phyloP scores from a whole-genome alignment of 2,797 vertebrate species.

The Alosa sapidissima region DNA sequence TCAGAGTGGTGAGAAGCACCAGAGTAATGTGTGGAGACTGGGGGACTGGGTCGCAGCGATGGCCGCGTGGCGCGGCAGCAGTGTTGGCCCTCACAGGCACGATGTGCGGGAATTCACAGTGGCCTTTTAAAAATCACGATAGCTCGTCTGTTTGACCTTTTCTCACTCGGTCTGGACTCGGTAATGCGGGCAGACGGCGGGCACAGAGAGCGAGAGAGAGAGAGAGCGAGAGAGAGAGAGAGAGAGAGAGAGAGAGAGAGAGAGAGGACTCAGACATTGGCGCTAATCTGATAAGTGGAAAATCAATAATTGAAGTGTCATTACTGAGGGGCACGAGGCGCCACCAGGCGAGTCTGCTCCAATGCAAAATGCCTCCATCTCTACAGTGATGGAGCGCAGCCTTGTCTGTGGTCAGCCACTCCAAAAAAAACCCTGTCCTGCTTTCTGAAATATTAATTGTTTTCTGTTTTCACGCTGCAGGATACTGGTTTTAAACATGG shows the following conservation, averaged over 20 bases:
- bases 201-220: slow-evolving; percentile 1
- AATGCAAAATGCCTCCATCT: slow-evolving; percentile 34
- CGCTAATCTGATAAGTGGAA: slow-evolving; percentile 62
- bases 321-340: slow-evolving; percentile 41
- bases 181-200: slow-evolving; percentile 25
- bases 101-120: slow-evolving; percentile 25
- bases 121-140: slow-evolving; percentile 47
- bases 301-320: slow-evolving; percentile 64
- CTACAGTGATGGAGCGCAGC: background rate
- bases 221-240: background rate
- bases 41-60: background rate
- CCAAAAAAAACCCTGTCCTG: background rate
- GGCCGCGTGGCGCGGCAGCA: slow-evolving; percentile 26
- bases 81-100: background rate
- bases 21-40: background rate
- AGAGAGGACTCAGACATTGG: background rate
- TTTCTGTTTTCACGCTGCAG: background rate
- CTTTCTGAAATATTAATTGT: slow-evolving; percentile 2
- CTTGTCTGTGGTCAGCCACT: background rate
- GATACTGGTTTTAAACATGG: background rate
- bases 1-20: background rate
- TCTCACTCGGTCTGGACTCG: slow-evolving; percentile 27
- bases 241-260: slow-evolving; percentile 1
- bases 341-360: background rate
- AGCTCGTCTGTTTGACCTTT: slow-evolving; percentile 48